Evolutionary conservation across 1,140 invertebrate genomes (phyloP), one percentile per base, ranked within the genome.

Genomic region (Homalodisca vitripennis): DNA sequence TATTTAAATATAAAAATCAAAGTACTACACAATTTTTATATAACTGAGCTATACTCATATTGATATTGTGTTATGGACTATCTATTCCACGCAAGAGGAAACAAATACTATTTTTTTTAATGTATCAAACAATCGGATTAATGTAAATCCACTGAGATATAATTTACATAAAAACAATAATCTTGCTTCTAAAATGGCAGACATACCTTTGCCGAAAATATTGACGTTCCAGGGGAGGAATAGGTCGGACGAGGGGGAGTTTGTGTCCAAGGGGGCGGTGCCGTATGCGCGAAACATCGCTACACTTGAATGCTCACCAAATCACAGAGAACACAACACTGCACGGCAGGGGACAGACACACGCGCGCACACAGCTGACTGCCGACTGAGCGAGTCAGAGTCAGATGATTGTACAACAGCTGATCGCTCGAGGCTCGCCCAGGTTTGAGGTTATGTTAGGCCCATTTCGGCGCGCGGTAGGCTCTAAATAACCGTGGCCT

Each of bases 281-380:
- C 66, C 53, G 47, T 53, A 57, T 14, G 66, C 66, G 27, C 66
- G 66, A 29, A 55, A 57, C 66, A 53, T 57, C 17, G 41, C 41
- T 41, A 41, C 60, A n/a, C n/a, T 17, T 31, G 20, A 60, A 30
- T 26, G 22, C 53, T 27, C 30, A 69, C 67, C 72, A 71, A 71
- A 69, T 68, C 72, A 70, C 69, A 68, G 51, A 73, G 13, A 13
- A 13, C 62, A 66, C 63, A 34, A 66, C 63, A 47, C 17, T 66
- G 31, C n/a, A 66, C 22, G 26, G 34, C 34, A 41, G 6, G 6
- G 17, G 6, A 41, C 34, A n/a, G n/a, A n/a, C 17, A 41, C 34
- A 41, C 34, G 17, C 34, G 34, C 34, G 17, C 34, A 10, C 34
- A 10, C 17, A 17, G 34, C 6, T 41, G 34, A 10, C 34, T 41